Base-by-base conservation (phyloP, 2,113 vertebrate species). In the Solea solea region DNA sequence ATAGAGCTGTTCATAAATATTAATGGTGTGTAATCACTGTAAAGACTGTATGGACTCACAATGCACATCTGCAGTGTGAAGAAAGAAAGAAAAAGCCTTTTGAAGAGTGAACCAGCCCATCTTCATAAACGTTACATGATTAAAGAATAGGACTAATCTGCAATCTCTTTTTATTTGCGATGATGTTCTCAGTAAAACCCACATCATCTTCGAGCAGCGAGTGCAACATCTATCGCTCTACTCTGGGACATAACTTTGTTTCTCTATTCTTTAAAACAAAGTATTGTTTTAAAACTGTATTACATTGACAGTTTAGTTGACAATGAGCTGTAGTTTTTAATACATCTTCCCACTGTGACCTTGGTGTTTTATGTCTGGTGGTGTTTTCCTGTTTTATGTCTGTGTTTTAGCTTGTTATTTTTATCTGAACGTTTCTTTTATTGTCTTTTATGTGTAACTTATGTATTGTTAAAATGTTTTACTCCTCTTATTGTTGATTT, bases 1-100 rank as follows among this genome's bases (percentile, higher is more conserved):
- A 4, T 34, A 34, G 64, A 52, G 42, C 21, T 49, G 16, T 60
- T 75, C 76, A 83, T 86, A 63, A 86, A 84, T 84, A 81, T 75
- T 77, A 73, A 86, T 84, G 45, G 12, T 1, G 13, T 59, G 40
- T 69, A 58, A 76, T 81, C 73, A 76, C 72, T 53, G 59, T 60
- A 72, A 63, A 74, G 55, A 70, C 64, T 73, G 60, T 58, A 76
- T 68, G 40, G 71, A 67, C 78, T 80, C 34, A 34, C 3, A 34
- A 34, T 34, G 21, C 41, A 62, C 11, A 28, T 74, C 71, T 39
- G 28, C 25, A n/a, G 44, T 48, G 15, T 52, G 27, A 52, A 62
- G 34, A 76, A 67, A n/a, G 54, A 66, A 64, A 55, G 21, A 21
- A 21, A 46, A 27, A 55, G 50, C 34, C 51, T 7, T 21, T 11